Base-by-base conservation (phyloP, 2,113 vertebrate species). In the Ptilonorhynchus violaceus region DNA sequence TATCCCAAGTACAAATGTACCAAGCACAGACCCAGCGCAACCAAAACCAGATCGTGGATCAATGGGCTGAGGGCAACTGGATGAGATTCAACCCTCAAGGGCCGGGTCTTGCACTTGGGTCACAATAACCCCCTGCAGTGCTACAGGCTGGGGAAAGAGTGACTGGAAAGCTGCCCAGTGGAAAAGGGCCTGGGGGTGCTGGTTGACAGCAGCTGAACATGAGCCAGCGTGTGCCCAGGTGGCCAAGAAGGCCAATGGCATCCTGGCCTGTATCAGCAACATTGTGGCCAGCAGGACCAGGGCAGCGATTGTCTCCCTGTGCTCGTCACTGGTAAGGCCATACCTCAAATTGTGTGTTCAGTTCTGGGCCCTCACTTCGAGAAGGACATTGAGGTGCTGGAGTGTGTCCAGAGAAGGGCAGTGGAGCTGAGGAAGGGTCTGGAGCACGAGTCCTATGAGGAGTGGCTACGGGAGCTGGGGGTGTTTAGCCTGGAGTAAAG, bases 51-150 rank as follows among this genome's bases (percentile, higher is more conserved):
- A 60, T 60, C 1, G 35, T 64, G 53, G 47, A 62, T 69, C 5
- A 0, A 1, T 20, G 41, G 21, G 7, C 31, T 63, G 55, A 63
- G 41, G 30, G 10, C 17, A 63, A 0, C 0, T 33, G 47, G 18
- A 13, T 69, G 55, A 62, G 5, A 14, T 41, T 55, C n/a, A 41
- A 47, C 14, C 30, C 11, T 30, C 0, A 1, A 22, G 9, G 8
- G 9, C 21, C 0, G 0, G 9, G 24, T 68, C 28, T 28, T 46
- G 39, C 19, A 10, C 33, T 5, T 39, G 62, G 20, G 24, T 75
- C 70, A 47, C 53, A 60, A 12, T 11, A 46, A 15, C 10, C 20
- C 11, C 87, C 8, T 11, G 30, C 16, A 68, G 7, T 0, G 0
- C 28, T 75, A 7, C 6, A 30, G 62, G 33, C 16, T 46, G 5